Evolutionary conservation across 2,797 vertebrate genomes (phyloP), one percentile per base, ranked within the genome.

Genomic region (Sitta carolinensis): DNA sequence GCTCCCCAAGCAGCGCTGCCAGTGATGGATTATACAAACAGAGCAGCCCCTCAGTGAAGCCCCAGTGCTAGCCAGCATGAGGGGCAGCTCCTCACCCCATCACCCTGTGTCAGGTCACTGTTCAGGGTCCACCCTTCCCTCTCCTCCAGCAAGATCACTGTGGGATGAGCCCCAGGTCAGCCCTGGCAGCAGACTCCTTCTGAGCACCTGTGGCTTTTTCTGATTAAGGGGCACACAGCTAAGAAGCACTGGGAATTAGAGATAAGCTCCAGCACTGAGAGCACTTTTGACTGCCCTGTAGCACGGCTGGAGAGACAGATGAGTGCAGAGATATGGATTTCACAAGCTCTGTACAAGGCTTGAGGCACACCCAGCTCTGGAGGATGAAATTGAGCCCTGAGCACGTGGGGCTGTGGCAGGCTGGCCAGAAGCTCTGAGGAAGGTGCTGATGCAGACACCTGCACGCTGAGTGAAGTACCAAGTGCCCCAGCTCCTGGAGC

Each of bases 21-120:
- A 66, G 38, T 2, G 1, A 17, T 25, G 16, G 2, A 7, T 68
- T 70, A 47, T 11, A 50, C 38, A 67, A 68, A 42, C 8, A 72
- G 59, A 66, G 77, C 45, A 84, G 72, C 13, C 20, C 22, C 52
- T 43, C 55, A n/a, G 57, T 63, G 50, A 92, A 69, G 30, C n/a
- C 19, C 15, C 43, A 36, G 4, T 3, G 2, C 22, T 26, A 64
- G 47, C 21, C 77, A 77, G 42, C 9, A 10, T 2, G 38, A 87
- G 59, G 17, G 8, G 32, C 29, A 87, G 42, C 12, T 27, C 38
- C 16, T 38, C 13, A 2, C 13, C 19, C 70, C 42, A 40, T 10
- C 3, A 2, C 20, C 10, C 29, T 0, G 0, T 36, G 34, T 48
- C 34, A 57, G 40, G 50, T 61, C 74, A 59, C 34, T 21, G 12